Conservation (phyloP, 2,113 vertebrate species). For the Excalfactoria chinensis region DNA sequence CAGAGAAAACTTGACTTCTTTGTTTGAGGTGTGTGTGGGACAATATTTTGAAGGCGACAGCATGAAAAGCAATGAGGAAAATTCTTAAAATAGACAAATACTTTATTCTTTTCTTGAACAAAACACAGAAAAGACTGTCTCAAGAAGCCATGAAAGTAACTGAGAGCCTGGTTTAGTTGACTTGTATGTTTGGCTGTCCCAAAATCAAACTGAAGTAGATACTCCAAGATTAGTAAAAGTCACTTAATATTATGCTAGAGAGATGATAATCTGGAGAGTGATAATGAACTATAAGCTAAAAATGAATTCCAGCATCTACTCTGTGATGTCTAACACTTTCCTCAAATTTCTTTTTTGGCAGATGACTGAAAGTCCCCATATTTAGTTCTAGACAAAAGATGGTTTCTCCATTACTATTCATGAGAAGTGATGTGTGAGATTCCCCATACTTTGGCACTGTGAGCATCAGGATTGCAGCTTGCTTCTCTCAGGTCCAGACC, state of each 20-base stretch:
- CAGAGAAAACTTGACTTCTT: constrained; percentile 3
- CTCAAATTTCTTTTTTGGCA: not conserved
- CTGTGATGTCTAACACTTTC: not conserved
- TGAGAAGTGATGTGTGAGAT: not conserved
- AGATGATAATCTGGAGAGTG: not conserved
- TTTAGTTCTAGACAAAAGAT: not conserved
- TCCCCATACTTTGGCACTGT: fast-evolving
- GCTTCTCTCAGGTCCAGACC: not conserved
- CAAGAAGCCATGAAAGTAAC: not conserved
- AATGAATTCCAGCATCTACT: not conserved
- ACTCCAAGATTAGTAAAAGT: not conserved
- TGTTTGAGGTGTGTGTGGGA: not conserved
- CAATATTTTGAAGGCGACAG: not conserved
- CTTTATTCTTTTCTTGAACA: not conserved
- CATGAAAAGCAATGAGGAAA: not conserved
- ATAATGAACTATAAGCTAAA: not conserved
- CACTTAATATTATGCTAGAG: not conserved
- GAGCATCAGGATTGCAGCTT: not conserved
- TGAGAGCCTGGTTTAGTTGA: not conserved
- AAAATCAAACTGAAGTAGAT: not conserved
- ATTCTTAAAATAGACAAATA: not conserved
- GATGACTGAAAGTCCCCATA: not conserved
- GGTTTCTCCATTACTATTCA: not conserved
- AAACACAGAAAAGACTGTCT: not conserved
- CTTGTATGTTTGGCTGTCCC: not conserved